phyloP scores from a whole-genome alignment of 2,888 invertebrate genomes.

The Acanthacorydalis orientalis region DNA sequence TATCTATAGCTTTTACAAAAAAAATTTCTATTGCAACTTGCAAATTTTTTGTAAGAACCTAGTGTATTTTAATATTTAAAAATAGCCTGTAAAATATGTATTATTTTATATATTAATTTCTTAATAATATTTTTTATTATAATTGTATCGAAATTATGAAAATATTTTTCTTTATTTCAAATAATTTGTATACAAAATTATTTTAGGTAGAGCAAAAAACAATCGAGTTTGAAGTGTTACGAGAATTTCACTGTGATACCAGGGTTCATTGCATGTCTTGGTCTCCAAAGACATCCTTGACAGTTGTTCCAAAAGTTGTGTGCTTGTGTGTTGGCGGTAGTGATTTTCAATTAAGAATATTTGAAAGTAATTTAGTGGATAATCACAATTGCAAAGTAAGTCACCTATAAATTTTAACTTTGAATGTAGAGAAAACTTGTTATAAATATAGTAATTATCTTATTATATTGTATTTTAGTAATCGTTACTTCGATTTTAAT shows the following conservation, averaged over 20 bases:
- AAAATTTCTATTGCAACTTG: slow-evolving; percentile 37
- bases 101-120: not conserved
- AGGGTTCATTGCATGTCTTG: slow-evolving; percentile 38
- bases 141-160: no score
- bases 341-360: slow-evolving; percentile 36
- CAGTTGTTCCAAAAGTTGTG: slow-evolving; percentile 36
- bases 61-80: slow-evolving; percentile 1
- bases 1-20: slow-evolving; percentile 38
- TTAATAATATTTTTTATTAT: not conserved
- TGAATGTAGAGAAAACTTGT: not conserved
- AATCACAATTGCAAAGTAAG: slow-evolving; percentile 29
- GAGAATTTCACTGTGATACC: slow-evolving; percentile 35
- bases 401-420: slow-evolving; percentile 5
- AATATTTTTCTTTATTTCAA: no score
- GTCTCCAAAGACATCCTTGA: slow-evolving; percentile 43
- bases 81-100: not conserved
- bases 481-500: no score
- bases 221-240: slow-evolving; percentile 33
- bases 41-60: slow-evolving; percentile 33
- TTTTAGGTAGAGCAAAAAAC: slow-evolving; percentile 19
- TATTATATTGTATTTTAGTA: not conserved
- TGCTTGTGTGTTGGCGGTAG: slow-evolving; percentile 35
- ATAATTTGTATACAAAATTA: no score
- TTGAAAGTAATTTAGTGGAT: slow-evolving; percentile 34
- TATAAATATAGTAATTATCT: not conserved